Base-by-base conservation (phyloP, 2,888 invertebrate species). In the Eurytoma californica region DNA sequence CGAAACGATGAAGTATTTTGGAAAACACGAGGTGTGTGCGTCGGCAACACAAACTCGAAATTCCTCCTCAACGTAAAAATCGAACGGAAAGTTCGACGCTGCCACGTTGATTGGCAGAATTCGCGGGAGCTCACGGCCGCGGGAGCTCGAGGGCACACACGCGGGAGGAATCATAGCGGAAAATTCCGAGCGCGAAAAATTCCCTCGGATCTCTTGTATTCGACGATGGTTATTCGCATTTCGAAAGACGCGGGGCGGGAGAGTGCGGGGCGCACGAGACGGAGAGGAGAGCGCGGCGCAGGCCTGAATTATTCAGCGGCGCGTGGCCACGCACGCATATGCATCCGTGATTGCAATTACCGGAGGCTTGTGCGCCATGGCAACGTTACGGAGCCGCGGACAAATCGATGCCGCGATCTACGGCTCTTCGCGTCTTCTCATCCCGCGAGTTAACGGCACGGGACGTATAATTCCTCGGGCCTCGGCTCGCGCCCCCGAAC, bases 281-380 rank as follows among this genome's bases (percentile, higher is more conserved):
- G 16, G 57, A 18, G 16, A 57, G 57, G 7, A 12, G 55, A 47
- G 30, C n/a, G 72, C 30, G 80, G 72, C 79, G 80, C 82, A 5
- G 79, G 82, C 80, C 81, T 84, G 83, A 83, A 84, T 84, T 80
- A 84, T 84, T 83, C 84, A 83, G 83, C 70, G 81, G 82, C 74
- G 75, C 76, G 80, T 13, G 82, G 39, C 75, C 76, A 3, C 18
- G 18, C 39, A 79, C 67, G 77, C 73, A 80, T 78, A 65, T 74
- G 83, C 82, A 79, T 79, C 70, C 80, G 82, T 82, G 82, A 84
- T 83, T 83, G 82, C 83, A 84, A 83, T 84, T 83, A 83, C 83
- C 82, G 74, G 74, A 77, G 79, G 79, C 72, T 72, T 72, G 76
- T 68, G 78, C 66, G 65, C n/a, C 69, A 30, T 51, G 60, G 81